A percentile compares a stretch with the other conserved stretches of the same genome.
Conservation (phyloP, 2,888 invertebrate genomes). For the Conops quadrifasciatus region DNA sequence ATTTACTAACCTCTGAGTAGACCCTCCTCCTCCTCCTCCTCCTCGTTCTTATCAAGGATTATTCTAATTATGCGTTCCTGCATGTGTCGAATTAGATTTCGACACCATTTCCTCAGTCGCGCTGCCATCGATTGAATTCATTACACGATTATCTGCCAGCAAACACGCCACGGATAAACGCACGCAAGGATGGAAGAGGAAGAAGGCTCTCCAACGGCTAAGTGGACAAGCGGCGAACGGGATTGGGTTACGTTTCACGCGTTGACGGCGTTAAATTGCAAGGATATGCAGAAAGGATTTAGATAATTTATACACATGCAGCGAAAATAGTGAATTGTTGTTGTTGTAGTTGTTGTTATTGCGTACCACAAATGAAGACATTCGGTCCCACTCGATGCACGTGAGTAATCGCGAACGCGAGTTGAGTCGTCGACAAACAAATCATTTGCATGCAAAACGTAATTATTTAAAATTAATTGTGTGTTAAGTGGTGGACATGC, state of each 20-base stretch:
- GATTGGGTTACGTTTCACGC: constrained; percentile 23
- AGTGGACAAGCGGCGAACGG: neutral
- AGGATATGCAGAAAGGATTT: constrained; percentile 32
- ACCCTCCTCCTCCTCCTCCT: neutral
- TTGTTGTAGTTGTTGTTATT: constrained; percentile 1
- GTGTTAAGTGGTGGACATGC: constrained; percentile 56
- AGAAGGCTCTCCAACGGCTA: neutral
- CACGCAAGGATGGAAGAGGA: neutral
- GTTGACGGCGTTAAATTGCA: constrained; percentile 25
- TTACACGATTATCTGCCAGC: constrained; percentile 52
- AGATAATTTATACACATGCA: constrained; percentile 7
- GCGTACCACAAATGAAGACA: constrained; percentile 12
- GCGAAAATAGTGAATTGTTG: neutral
- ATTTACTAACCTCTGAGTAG: too few relatives aligned
- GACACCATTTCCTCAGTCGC: constrained; percentile 22
- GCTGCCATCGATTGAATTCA: constrained; percentile 45
- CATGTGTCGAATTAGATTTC: constrained; percentile 31
- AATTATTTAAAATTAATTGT: constrained; percentile 64
- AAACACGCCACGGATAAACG: constrained; percentile 15
- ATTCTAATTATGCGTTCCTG: constrained; percentile 56
- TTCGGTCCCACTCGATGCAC: constrained; percentile 22
- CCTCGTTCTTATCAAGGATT: constrained; percentile 48
- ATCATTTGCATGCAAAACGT: constrained; percentile 62
- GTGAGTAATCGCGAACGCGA: constrained; percentile 31
- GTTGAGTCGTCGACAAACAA: constrained; percentile 55